A percentile compares a stretch with the other conserved stretches of the same genome.
Conservation (phyloP, 2,888 invertebrate genomes). For the Cephus spinipes region DNA sequence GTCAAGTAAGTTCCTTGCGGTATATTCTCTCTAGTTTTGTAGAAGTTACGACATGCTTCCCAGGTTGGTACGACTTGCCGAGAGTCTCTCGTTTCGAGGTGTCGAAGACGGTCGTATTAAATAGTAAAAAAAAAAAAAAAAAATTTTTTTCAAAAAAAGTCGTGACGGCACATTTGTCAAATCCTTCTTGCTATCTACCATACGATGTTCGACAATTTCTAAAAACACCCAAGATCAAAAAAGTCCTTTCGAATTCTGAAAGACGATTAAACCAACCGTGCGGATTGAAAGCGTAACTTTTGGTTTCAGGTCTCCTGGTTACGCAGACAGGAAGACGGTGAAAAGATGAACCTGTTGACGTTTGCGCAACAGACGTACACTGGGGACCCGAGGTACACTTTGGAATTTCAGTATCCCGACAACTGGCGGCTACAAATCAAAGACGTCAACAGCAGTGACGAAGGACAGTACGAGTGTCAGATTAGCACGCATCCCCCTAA, state of each 20-base stretch:
- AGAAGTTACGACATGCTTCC: no score
- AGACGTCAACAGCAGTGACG: conserved; percentile 68
- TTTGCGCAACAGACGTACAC: conserved; percentile 77
- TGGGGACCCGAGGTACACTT: conserved; percentile 71
- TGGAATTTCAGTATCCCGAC: conserved; percentile 69
- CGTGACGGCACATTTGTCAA: no score
- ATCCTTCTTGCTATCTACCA: no score
- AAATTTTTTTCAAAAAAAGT: no score
- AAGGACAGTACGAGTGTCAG: conserved; percentile 69
- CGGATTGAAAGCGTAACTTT: not conserved
- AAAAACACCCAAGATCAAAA: not conserved
- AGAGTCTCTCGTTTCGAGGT: no score
- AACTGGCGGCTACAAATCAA: conserved; percentile 70
- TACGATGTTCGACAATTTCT: no score
- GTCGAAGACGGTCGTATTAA: no score
- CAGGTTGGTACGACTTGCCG: no score
- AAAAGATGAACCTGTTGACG: conserved; percentile 76
- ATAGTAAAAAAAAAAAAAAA: no score
- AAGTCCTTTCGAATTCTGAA: not conserved
- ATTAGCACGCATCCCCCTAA: conserved; percentile 70
- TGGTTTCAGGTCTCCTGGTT: conserved; percentile 77
- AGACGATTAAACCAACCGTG: not conserved
- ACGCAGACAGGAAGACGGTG: conserved; percentile 72
- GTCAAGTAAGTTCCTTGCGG: no score
- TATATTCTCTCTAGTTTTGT: no score